Percentiles rank a stretch among this genome's conserved stretches.
Evolutionary conservation across 2,113 vertebrate genomes (phyloP).

Genomic region (Hystrix brachyura): DNA sequence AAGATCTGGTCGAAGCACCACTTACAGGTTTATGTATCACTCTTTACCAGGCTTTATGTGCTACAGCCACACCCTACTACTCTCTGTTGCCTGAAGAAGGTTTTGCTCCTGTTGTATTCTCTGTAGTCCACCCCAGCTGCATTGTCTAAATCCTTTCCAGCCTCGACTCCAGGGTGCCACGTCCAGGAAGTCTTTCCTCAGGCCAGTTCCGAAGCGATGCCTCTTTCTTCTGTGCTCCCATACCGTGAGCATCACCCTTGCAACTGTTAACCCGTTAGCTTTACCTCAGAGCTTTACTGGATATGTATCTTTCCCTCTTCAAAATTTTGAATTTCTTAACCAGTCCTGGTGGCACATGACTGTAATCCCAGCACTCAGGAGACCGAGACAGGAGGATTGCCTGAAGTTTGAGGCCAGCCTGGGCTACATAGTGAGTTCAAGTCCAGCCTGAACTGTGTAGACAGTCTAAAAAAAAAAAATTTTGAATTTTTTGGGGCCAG

Average conservation of each 20-base stretch:
- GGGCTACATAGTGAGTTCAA: background rate
- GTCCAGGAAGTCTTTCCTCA: slow-evolving; percentile 36
- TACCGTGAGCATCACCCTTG: background rate
- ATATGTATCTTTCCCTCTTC: background rate
- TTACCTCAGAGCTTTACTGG: slow-evolving; percentile 46
- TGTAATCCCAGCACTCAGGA: background rate
- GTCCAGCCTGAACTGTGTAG: background rate
- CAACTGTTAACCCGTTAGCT: background rate
- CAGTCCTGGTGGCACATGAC: background rate
- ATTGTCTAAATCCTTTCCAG: background rate
- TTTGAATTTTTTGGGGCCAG: slow-evolving; percentile 9
- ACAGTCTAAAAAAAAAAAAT: background rate
- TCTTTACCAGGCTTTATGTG: slow-evolving; percentile 12
- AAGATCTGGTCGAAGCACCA: background rate
- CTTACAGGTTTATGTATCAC: slow-evolving; percentile 15
- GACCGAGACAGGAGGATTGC: background rate
- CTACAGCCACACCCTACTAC: background rate
- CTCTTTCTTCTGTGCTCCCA: background rate
- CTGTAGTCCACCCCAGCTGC: background rate
- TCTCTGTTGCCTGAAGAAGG: slow-evolving; percentile 9
- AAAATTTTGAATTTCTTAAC: background rate
- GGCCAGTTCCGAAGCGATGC: background rate
- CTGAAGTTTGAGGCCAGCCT: background rate
- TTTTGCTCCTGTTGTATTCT: slow-evolving; percentile 28
- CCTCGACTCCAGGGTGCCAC: slow-evolving; percentile 33